Base-by-base conservation (phyloP, 2,888 invertebrate species). In the Dicranocentrus wangi region DNA sequence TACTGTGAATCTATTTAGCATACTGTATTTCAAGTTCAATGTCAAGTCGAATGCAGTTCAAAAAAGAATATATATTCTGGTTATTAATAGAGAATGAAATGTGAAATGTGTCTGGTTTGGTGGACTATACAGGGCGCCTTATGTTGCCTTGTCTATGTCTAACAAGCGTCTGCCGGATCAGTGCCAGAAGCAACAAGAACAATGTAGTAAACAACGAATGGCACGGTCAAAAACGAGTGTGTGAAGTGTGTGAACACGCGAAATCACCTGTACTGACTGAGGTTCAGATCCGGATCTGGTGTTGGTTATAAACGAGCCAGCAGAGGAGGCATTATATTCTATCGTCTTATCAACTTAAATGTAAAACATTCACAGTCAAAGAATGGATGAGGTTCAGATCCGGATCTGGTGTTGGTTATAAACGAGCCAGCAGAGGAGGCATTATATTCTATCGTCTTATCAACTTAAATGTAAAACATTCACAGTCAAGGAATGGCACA, bases 201-300 rank as follows among this genome's bases (percentile, higher is more conserved):
- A 28, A n/a, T 39, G 28, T n/a, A 61, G 28, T 13, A 42, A 63
- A 63, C 21, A 47, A 47, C 15, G 27, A 65, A 66, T 43, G 71
- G 71, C 65, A 71, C 71, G 65, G 70, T 55, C 72, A 58, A 51
- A 71, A 73, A 80, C 61, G 80, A 72, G 72, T 72, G 80, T 80
- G 80, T 80, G 80, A 72, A 80, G 72, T 72, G 80, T 80, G 80
- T 80, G 80, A 72, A 80, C 80, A 80, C 72, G 80, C 80, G 80
- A 80, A 80, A 80, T 80, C 80, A 80, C 80, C 80, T 80, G 80
- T 80, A 73, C 80, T 68, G 72, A 80, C 80, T 80, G 80, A 80
- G 19, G 72, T 65, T 68, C 53, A 72, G 80, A 68, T 80, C 80
- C 77, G 77, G 77, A 77, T 77, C 77, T 77, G 68, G 77, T 61